Conservation (phyloP, 2,888 invertebrate species). For the Eristalinus sepulchralis region DNA sequence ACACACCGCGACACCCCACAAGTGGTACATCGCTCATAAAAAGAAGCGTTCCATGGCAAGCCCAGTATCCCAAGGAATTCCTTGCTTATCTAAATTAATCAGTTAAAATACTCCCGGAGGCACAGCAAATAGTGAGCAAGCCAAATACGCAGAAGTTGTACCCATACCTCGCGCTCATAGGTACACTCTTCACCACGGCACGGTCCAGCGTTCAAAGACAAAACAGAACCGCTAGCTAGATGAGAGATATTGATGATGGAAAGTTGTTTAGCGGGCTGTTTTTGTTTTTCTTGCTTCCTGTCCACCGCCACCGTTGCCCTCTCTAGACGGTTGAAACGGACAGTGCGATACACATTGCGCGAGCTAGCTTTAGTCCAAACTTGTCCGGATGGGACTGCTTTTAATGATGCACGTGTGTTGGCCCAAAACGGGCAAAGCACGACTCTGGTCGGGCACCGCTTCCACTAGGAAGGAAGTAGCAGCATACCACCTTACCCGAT, state of each 20-base stretch:
- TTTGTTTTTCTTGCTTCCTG: background rate
- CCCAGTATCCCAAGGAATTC: background rate
- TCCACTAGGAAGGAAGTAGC: conserved; percentile 50
- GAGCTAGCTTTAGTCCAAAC: conserved; percentile 12
- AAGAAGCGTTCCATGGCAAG: background rate
- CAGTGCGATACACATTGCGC: conserved; percentile 61
- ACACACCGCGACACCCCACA: background rate
- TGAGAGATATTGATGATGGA: conserved; percentile 63
- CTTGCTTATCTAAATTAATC: conserved; percentile 26
- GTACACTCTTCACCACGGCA: background rate
- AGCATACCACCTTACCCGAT: conserved; percentile 52
- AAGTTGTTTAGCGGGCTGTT: conserved; percentile 58
- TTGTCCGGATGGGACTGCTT: conserved; percentile 14
- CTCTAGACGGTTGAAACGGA: background rate
- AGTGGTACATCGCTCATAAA: background rate
- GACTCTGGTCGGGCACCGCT: background rate
- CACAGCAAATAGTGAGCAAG: conserved; percentile 13
- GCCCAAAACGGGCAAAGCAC: conserved; percentile 34
- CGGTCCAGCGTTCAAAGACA: conserved; percentile 11
- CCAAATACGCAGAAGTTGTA: conserved; percentile 35
- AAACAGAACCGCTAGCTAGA: conserved; percentile 32
- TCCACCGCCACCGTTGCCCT: no score
- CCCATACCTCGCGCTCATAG: background rate
- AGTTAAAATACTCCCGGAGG: conserved; percentile 17
- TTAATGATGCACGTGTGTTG: conserved; percentile 66